Evolutionary conservation across 2,888 invertebrate genomes (phyloP), one percentile per base, ranked within the genome.

Genomic region (Mimumesa dahlbomi): DNA sequence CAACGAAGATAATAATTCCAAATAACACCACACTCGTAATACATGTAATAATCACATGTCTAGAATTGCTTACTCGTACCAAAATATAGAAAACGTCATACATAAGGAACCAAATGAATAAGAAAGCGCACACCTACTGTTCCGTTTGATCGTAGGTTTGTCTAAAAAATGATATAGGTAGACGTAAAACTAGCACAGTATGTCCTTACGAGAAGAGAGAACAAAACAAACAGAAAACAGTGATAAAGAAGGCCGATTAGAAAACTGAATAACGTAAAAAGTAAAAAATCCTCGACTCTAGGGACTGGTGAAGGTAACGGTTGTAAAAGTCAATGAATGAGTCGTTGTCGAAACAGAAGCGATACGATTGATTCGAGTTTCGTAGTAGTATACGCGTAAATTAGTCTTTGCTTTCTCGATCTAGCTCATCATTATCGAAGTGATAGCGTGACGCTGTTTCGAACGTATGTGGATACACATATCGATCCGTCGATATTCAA

Each of bases 121-220:
- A 70, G 73, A 75, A 80, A 77, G 77, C 77, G 64, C 75, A 78
- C 48, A 77, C 69, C 77, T 78, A 78, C 77, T 58, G 48, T 67
- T 22, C 77, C 56, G 48, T 67, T 22, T 54, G 53, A 63, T 69
- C 65, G 63, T n/a, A n/a, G n/a, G n/a, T n/a, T n/a, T n/a, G n/a
- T n/a, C n/a, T n/a, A n/a, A n/a, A n/a, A n/a, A n/a, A n/a, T n/a
- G n/a, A n/a, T 59, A 67, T 29, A 54, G n/a, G 58, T 54, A 61
- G 66, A 69, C 65, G 56, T 59, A 73, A 77, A 58, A 57, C 76
- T 70, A 36, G 50, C 73, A 77, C 64, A 70, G 62, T 49, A 75
- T 50, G 63, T 74, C 9, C 53, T 66, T 63, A 59, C 66, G 58
- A 68, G 31, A 16, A 57, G 63, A 62, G 52, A 57, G 62, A 62